Base-by-base conservation (phyloP, 2,797 vertebrate genomes). In the Etheostoma nigrum region DNA sequence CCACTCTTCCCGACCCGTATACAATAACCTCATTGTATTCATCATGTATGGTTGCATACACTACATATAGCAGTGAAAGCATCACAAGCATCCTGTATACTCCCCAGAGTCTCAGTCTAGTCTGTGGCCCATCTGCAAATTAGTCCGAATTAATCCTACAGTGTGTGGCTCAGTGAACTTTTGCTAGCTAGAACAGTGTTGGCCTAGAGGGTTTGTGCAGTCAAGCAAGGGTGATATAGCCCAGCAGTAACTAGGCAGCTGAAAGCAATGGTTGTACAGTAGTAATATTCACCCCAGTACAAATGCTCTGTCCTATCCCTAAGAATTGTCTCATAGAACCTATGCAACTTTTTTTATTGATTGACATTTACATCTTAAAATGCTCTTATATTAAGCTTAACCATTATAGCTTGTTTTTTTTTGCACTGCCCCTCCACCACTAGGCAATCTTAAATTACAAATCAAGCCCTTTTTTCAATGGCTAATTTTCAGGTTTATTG, bases 151-250 rank as follows among this genome's bases (percentile, higher is more conserved):
- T 83, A 85, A 89, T 87, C 82, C 76, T 78, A 33, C 72, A 52
- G 65, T 60, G 72, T 92, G 83, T 72, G 51, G 84, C 78, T 92
- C 86, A 83, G 66, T 93, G 89, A 92, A 85, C 88, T 79, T 85
- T 90, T 79, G 67, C 75, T 62, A 30, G 84, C 57, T 33, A 83
- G 86, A 81, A 83, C 84, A 77, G 66, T 13, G 33, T 36, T 81
- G 82, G 81, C 89, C 88, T 73, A 16, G 49, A 90, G 89, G 74
- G 27, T 79, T 76, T 88, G 78, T 83, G 81, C 82, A 85, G 86
- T 78, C 78, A 63, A 86, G 82, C 83, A 63, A 47, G 70, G 55
- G 48, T 54, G 59, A 89, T 74, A 19, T 47, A 68, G 67, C 57
- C 81, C 75, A 76, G 76, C 71, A 85, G 77, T 78, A 72, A 87